These are phyloP conservation scores for Drosophila asahinai DNA, from an alignment of 1,140 invertebrate species.

Conservation along the genomic window DNA sequence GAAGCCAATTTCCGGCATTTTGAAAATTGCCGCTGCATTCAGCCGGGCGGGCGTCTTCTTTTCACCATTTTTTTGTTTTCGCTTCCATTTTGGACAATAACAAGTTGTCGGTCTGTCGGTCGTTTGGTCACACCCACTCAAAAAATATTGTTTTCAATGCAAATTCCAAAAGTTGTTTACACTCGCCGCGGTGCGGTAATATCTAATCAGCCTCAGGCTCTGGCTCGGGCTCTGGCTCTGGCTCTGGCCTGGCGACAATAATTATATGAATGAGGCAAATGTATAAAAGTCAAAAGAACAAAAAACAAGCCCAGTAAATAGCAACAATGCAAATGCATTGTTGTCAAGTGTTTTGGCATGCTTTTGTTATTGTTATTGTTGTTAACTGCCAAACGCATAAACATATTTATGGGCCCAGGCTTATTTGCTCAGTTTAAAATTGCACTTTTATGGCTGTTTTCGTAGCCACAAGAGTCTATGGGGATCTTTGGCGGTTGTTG, in stretches of 20 bases:
- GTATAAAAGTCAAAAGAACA: constrained; percentile 10
- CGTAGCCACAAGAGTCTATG: constrained; percentile 23
- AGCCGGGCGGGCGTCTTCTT: background rate
- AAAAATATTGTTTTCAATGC: constrained; percentile 46
- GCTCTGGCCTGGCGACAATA: constrained; percentile 44
- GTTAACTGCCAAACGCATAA: constrained; percentile 48
- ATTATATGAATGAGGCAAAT: constrained; percentile 52
- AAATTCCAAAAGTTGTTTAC: constrained; percentile 62
- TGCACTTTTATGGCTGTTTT: constrained; percentile 57
- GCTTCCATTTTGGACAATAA: constrained; percentile 34
- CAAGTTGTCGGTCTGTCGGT: constrained; percentile 12
- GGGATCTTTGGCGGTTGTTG: background rate
- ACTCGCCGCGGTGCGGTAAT: constrained; percentile 41
- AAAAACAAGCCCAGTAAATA: constrained; percentile 13
- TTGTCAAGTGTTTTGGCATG: constrained; percentile 62
- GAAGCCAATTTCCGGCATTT: constrained; percentile 36
- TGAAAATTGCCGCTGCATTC: constrained; percentile 21
- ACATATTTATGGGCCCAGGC: constrained; percentile 53
- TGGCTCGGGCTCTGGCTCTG: no score
- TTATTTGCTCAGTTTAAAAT: constrained; percentile 41
- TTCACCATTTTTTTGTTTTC: constrained; percentile 13
- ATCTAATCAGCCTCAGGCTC: constrained; percentile 57
- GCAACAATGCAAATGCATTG: constrained; percentile 63
- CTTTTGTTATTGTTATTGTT: constrained; percentile 25
- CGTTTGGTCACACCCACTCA: constrained; percentile 24